Conservation (phyloP, 2,888 invertebrate species). For the Aleiodes leptofemur region DNA sequence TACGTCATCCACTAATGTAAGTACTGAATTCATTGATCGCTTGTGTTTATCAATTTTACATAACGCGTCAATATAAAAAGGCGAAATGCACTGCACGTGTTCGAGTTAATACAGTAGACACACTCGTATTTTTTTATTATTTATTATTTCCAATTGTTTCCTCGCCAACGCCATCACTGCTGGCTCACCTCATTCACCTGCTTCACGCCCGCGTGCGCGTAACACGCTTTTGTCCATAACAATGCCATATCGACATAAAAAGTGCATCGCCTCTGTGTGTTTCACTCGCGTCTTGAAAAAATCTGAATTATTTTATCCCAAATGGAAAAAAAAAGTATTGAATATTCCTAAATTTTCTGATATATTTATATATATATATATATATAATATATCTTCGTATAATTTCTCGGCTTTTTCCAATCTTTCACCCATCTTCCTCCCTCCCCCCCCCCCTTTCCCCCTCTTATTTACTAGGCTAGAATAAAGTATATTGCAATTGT, state of each 20-base stretch:
- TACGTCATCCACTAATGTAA: constrained; percentile 73
- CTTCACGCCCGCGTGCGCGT: constrained; percentile 46
- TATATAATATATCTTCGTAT: too few species aligned
- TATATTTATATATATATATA: too few species aligned
- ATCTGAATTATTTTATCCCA: too few species aligned
- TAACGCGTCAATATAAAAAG: neutral
- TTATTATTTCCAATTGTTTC: constrained; percentile 13
- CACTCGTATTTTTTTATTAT: constrained; percentile 29
- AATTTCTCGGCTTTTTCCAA: too few species aligned
- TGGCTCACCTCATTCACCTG: constrained; percentile 38
- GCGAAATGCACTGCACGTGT: constrained; percentile 28
- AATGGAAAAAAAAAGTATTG: too few species aligned
- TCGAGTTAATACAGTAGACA: constrained; percentile 29
- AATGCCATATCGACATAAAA: constrained; percentile 19
- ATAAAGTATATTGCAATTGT: too few species aligned
- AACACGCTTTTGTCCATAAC: constrained; percentile 36
- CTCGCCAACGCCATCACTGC: constrained; percentile 29
- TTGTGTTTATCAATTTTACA: neutral
- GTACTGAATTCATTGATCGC: neutral
- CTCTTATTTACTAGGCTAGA: too few species aligned
- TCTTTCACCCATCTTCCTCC: too few species aligned
- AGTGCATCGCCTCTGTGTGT: neutral
- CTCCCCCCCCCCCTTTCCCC: too few species aligned
- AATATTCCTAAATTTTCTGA: too few species aligned
- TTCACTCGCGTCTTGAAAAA: too few species aligned